phyloP scores from a whole-genome alignment of 2,888 invertebrate species.

The Agrotis puta region DNA sequence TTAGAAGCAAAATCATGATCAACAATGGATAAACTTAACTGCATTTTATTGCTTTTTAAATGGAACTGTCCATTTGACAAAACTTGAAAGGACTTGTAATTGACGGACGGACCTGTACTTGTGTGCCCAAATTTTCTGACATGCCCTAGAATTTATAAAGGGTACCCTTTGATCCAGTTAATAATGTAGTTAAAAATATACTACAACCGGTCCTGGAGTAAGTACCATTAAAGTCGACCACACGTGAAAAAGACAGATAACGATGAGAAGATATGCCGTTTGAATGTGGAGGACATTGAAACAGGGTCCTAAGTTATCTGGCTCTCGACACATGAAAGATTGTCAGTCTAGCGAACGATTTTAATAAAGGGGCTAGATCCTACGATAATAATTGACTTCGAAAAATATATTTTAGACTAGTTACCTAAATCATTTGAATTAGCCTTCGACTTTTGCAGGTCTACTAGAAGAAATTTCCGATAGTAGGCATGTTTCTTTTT shows the following conservation, averaged over 20 bases:
- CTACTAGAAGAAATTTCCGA: not conserved
- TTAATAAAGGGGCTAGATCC: slow-evolving; percentile 16
- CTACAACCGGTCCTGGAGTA: slow-evolving; percentile 1
- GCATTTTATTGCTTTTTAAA: not conserved
- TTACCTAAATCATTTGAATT: not conserved
- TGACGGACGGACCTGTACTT: too few relatives aligned
- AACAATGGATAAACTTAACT: not conserved
- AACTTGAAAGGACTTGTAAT: not conserved
- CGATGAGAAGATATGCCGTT: slow-evolving; percentile 30
- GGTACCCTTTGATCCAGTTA: slow-evolving; percentile 21
- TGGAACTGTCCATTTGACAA: too few relatives aligned
- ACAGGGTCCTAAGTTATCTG: slow-evolving; percentile 39
- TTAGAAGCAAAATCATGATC: not conserved
- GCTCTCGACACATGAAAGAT: slow-evolving; percentile 30
- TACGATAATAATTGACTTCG: not conserved
- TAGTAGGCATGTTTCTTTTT: too few relatives aligned
- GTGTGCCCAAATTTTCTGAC: not conserved
- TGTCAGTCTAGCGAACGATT: slow-evolving; percentile 32
- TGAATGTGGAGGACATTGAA: slow-evolving; percentile 32
- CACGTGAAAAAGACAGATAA: slow-evolving; percentile 43
- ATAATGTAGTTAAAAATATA: not conserved
- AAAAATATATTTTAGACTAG: not conserved
- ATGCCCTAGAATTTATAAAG: not conserved
- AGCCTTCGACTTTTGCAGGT: not conserved
- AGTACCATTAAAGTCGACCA: slow-evolving; percentile 5